These are phyloP conservation scores for Aphaenogaster floridana DNA, from an alignment of 1,140 invertebrate species.

Conservation along the genomic window DNA sequence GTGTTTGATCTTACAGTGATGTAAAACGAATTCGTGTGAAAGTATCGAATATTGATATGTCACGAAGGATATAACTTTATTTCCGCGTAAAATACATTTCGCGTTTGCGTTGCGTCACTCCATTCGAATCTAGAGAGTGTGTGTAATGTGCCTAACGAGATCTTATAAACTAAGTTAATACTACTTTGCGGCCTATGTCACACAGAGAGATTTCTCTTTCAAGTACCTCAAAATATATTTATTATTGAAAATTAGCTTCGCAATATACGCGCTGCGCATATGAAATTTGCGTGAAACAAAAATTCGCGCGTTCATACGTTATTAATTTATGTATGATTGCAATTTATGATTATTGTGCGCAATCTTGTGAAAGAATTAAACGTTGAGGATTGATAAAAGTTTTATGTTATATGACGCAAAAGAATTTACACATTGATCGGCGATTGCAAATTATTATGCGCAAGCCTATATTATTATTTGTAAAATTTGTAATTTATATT, in stretches of 20 bases:
- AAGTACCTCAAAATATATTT: slow-evolving; percentile 48
- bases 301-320: not conserved
- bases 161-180: slow-evolving; percentile 23
- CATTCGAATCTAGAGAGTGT: slow-evolving; percentile 19
- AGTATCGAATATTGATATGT: not conserved
- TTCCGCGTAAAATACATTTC: not conserved
- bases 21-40: slow-evolving; percentile 2
- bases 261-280: slow-evolving; percentile 9
- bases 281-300: slow-evolving; percentile 12
- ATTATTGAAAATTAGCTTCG: slow-evolving; percentile 7
- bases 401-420: not conserved
- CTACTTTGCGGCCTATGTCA: slow-evolving; percentile 20
- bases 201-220: slow-evolving; percentile 22
- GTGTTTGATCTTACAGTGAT: not conserved
- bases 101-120: not conserved
- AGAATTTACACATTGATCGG: not conserved
- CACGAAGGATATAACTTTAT: not conserved
- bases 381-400: not conserved
- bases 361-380: slow-evolving; percentile 3
- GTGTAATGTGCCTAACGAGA: slow-evolving; percentile 37
- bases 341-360: slow-evolving; percentile 7
- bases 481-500: slow-evolving; percentile 73
- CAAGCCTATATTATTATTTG: slow-evolving; percentile 69
- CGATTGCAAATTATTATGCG: slow-evolving; percentile 35
- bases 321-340: slow-evolving; percentile 20